Conservation (phyloP, 2,888 invertebrate species). For the Stomorhina lunata region DNA sequence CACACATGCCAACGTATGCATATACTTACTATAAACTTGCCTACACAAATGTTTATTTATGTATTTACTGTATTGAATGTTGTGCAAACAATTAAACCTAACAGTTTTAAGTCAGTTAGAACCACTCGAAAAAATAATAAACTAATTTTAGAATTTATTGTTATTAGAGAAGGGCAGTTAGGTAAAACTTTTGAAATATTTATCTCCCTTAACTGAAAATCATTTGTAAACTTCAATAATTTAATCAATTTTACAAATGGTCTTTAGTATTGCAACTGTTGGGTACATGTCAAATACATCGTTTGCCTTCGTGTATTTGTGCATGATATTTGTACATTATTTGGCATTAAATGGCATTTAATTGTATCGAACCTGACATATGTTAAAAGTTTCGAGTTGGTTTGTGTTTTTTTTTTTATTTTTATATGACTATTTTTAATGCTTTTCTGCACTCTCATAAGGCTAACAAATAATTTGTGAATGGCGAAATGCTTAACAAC, state of each 20-base stretch:
- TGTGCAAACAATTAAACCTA: not conserved
- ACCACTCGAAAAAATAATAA: too few relatives aligned
- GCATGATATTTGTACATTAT: constrained; percentile 51
- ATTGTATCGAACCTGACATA: constrained; percentile 49
- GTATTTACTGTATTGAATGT: not conserved
- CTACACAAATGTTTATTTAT: not conserved
- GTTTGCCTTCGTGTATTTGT: not conserved
- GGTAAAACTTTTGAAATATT: too few relatives aligned
- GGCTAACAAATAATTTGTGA: constrained; percentile 38
- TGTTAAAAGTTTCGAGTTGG: constrained; percentile 30
- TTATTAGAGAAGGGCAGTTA: too few relatives aligned
- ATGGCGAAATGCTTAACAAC: not conserved
- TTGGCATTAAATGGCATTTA: constrained; percentile 58
- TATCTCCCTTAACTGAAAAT: too few relatives aligned
- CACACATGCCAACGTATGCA: not conserved
- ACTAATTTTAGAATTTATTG: too few relatives aligned
- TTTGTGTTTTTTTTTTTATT: constrained; percentile 9
- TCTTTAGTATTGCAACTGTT: too few relatives aligned
- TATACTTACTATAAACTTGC: not conserved
- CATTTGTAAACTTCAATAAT: too few relatives aligned
- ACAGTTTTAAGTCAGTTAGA: too few relatives aligned
- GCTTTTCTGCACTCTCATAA: constrained; percentile 23
- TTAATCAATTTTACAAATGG: too few relatives aligned
- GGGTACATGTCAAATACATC: too few relatives aligned
- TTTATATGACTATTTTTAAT: constrained; percentile 4